These are phyloP conservation scores for Tetragnatha versicolor DNA, from an alignment of 1,140 invertebrate species.

Conservation along the genomic window DNA sequence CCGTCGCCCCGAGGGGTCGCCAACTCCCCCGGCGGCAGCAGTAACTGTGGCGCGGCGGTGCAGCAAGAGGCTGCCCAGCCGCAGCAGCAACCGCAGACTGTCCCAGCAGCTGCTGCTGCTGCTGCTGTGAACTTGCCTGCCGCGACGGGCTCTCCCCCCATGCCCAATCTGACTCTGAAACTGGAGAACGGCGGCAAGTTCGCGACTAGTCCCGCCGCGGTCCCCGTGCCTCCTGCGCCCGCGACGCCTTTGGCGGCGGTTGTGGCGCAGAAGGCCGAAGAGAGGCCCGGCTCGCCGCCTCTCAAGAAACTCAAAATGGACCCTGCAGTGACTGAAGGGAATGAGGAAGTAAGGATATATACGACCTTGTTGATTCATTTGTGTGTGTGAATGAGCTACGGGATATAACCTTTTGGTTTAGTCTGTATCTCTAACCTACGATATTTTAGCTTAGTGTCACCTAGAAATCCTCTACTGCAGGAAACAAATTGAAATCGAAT, in stretches of 20 bases:
- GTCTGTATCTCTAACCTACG: no score
- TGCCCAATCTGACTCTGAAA: conserved; percentile 52
- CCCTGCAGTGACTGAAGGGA: neutral
- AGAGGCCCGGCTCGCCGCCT: conserved; percentile 33
- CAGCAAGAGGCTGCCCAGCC: neutral
- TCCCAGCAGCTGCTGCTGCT: conserved; percentile 13
- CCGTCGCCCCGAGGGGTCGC: conserved; percentile 15
- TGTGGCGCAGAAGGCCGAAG: conserved; percentile 40
- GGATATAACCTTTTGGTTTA: no score
- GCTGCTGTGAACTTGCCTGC: conserved; percentile 37
- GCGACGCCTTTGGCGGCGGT: conserved; percentile 1
- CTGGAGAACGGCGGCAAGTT: conserved; percentile 49
- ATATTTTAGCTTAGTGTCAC: no score
- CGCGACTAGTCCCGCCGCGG: conserved; percentile 25
- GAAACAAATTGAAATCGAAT: no score
- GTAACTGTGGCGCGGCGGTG: neutral
- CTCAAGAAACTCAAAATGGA: conserved; percentile 43
- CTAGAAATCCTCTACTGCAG: no score
- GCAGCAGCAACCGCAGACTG: conserved; percentile 1
- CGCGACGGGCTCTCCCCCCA: conserved; percentile 43
- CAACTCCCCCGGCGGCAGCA: conserved; percentile 14
- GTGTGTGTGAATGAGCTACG: no score
- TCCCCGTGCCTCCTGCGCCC: conserved; percentile 24
- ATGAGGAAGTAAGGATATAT: conserved; percentile 41
- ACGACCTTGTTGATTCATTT: no score